These are phyloP conservation scores for Alloplasta piceator DNA, from an alignment of 2,888 invertebrate genomes.

Conservation along the genomic window DNA sequence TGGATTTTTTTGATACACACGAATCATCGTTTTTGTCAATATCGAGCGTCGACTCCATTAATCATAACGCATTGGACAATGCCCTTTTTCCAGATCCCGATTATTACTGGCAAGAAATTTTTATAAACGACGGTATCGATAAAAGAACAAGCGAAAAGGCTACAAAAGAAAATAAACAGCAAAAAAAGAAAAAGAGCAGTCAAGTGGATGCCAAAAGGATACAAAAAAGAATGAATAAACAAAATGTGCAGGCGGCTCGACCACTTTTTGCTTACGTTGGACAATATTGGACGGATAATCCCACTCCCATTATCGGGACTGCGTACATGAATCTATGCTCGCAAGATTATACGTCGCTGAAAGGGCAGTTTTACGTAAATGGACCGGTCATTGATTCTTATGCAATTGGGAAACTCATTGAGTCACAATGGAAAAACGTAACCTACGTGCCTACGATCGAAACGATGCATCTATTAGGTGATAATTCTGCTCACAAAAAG, in stretches of 20 bases:
- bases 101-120: slow-evolving; percentile 25
- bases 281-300: slow-evolving; percentile 17
- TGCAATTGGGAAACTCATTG: slow-evolving; percentile 25
- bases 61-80: slow-evolving; percentile 11
- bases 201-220: too few species aligned
- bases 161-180: too few species aligned
- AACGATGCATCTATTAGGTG: slow-evolving; percentile 7
- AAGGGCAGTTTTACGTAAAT: slow-evolving; percentile 1
- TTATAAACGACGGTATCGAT: too few species aligned
- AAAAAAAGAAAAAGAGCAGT: too few species aligned
- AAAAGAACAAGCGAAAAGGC: too few species aligned
- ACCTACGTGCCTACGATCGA: slow-evolving; percentile 14
- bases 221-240: background rate
- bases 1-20: background rate
- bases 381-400: slow-evolving; percentile 13
- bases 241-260: too few species aligned
- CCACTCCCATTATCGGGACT: background rate
- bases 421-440: slow-evolving; percentile 4
- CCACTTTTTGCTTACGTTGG: slow-evolving; percentile 15
- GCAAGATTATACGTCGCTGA: slow-evolving; percentile 10
- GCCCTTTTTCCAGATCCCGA: slow-evolving; percentile 9
- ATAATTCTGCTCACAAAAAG: background rate
- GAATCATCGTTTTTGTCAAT: background rate
- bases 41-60: background rate
- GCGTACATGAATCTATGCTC: slow-evolving; percentile 27